Percentiles rank a stretch among this genome's conserved stretches.
Evolutionary conservation across 2,888 invertebrate genomes (phyloP).

Genomic region (Drosophila demipolita): DNA sequence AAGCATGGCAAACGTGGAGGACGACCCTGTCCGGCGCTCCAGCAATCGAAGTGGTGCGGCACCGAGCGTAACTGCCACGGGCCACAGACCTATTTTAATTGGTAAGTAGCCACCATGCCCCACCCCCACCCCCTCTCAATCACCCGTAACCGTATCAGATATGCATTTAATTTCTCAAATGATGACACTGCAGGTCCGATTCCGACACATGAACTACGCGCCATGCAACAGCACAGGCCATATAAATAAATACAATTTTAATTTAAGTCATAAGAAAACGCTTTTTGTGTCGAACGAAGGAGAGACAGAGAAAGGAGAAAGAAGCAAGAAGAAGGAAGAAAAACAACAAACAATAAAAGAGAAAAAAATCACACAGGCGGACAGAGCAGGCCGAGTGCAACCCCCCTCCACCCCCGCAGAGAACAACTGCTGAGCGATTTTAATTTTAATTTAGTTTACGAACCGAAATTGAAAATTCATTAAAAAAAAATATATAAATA

Average conservation of each 20-base stretch:
- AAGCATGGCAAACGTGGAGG: slow-evolving; percentile 93
- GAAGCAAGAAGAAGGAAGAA: neutral
- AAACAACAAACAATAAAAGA: neutral
- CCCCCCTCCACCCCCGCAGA: neutral
- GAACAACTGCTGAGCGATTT: slow-evolving; percentile 57
- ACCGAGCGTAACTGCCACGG: slow-evolving; percentile 89
- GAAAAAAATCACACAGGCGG: slow-evolving; percentile 1
- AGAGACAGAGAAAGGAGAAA: slow-evolving; percentile 17
- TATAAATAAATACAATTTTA: slow-evolving; percentile 77
- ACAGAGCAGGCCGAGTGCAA: slow-evolving; percentile 22
- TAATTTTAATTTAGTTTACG: slow-evolving; percentile 74
- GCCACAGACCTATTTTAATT: slow-evolving; percentile 87
- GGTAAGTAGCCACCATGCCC: slow-evolving; percentile 84
- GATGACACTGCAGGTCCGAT: slow-evolving; percentile 66
- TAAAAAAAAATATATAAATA: slow-evolving; percentile 22
- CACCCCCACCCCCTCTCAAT: neutral
- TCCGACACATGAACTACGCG: slow-evolving; percentile 80
- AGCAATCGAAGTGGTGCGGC: slow-evolving; percentile 95
- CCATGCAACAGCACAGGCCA: slow-evolving; percentile 41
- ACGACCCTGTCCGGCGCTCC: slow-evolving; percentile 92
- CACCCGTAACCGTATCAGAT: slow-evolving; percentile 17
- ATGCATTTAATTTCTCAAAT: slow-evolving; percentile 42
- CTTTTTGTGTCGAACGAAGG: slow-evolving; percentile 55
- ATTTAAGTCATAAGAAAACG: slow-evolving; percentile 79
- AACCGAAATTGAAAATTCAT: slow-evolving; percentile 51